These are phyloP conservation scores for Corythaixoides concolor DNA, from an alignment of 2,113 vertebrate species.

Conservation along the genomic window DNA sequence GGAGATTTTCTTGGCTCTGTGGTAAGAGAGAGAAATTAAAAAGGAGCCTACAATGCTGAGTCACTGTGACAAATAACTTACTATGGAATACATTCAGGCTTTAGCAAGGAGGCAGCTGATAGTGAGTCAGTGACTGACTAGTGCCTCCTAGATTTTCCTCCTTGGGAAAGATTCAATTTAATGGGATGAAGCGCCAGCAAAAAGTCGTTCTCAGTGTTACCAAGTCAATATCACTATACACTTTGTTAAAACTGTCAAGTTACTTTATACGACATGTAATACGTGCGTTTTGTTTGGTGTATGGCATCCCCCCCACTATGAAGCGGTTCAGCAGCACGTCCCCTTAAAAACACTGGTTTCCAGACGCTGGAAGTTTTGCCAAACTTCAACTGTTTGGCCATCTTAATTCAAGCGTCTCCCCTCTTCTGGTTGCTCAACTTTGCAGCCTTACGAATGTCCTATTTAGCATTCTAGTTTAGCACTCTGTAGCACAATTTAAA, in stretches of 20 bases:
- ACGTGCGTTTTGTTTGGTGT: background rate
- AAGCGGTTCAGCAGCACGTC: background rate
- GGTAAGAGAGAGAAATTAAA: conserved; percentile 80
- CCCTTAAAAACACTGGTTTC: background rate
- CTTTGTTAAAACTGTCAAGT: conserved; percentile 62
- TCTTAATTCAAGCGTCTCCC: background rate
- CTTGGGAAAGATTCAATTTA: conserved; percentile 68
- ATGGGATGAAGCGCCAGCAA: conserved; percentile 55
- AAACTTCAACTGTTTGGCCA: background rate
- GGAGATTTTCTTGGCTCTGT: conserved; percentile 80
- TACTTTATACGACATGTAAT: background rate
- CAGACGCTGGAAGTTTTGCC: background rate
- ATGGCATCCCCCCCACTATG: background rate
- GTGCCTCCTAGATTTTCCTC: conserved; percentile 73
- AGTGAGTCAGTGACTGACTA: conserved; percentile 78
- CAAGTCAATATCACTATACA: conserved; percentile 68
- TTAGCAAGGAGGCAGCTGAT: conserved; percentile 77
- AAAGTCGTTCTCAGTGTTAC: conserved; percentile 53
- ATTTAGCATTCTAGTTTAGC: background rate
- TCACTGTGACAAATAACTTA: conserved; percentile 81
- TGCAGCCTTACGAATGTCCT: background rate
- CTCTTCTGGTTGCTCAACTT: background rate
- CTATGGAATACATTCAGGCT: conserved; percentile 80
- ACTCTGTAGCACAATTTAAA: background rate
- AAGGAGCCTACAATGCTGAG: conserved; percentile 85